These are phyloP conservation scores for Gila robusta DNA, from an alignment of 2,797 vertebrate species.

Conservation along the genomic window DNA sequence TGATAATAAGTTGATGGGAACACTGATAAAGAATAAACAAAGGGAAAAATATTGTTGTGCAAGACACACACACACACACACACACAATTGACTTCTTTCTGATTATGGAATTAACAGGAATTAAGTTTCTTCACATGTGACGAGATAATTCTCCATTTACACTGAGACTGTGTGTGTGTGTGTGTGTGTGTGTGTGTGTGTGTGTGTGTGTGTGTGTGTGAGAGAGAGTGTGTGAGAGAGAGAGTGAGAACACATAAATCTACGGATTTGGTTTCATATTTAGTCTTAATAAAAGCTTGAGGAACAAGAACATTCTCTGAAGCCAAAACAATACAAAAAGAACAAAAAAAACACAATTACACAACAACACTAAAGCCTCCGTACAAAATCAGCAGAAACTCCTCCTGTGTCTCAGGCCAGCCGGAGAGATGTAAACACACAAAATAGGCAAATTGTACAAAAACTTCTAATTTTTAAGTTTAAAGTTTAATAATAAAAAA, in stretches of 20 bases:
- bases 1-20: too few relatives aligned
- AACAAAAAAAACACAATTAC: constrained; percentile 9
- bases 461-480: not conserved
- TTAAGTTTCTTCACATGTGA: constrained; percentile 16
- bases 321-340: constrained; percentile 17
- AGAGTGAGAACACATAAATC: not conserved
- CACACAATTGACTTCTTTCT: not conserved
- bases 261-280: constrained; percentile 42
- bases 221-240: not conserved
- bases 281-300: constrained; percentile 28
- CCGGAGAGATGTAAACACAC: not conserved
- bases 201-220: too few relatives aligned
- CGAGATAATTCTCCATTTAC: constrained; percentile 17
- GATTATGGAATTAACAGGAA: constrained; percentile 5
- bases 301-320: constrained; percentile 27
- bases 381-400: not conserved
- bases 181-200: too few relatives aligned
- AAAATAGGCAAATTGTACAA: not conserved
- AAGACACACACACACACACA: not conserved
- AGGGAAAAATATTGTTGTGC: too few relatives aligned
- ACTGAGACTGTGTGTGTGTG: not conserved
- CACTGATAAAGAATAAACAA: too few relatives aligned
- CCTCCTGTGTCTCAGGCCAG: not conserved
- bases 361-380: constrained; percentile 22
- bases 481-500: not conserved